These are phyloP conservation scores for Scaptomyza hsui DNA, from an alignment of 1,140 invertebrate genomes.

Conservation along the genomic window DNA sequence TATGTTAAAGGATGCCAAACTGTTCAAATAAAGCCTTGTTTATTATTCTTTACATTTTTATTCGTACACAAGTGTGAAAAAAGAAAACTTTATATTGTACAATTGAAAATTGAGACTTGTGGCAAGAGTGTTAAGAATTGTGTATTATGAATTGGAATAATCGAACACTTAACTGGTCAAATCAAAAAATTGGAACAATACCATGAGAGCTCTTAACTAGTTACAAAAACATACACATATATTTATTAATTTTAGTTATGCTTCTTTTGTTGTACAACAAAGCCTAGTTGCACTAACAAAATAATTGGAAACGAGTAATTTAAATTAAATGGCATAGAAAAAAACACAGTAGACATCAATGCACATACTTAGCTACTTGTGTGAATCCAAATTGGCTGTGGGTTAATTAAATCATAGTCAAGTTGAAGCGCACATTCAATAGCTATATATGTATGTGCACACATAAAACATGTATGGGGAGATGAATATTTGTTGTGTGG, in stretches of 20 bases:
- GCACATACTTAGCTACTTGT: background rate
- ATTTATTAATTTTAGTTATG: background rate
- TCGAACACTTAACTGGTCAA: background rate
- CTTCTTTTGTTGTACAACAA: conserved; percentile 2
- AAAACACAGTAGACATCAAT: conserved; percentile 1
- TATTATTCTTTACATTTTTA: no score
- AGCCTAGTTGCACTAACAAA: background rate
- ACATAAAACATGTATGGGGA: background rate
- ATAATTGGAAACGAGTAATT: conserved; percentile 18
- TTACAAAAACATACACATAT: conserved; percentile 2
- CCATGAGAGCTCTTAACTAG: background rate
- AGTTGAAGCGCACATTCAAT: conserved; percentile 56
- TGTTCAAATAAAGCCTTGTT: background rate
- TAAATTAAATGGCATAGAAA: background rate
- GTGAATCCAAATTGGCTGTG: conserved; percentile 19
- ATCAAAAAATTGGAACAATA: background rate
- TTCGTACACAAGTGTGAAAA: no score
- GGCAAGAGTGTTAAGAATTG: no score
- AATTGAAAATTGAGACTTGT: no score
- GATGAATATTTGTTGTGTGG: conserved; percentile 29
- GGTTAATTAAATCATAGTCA: conserved; percentile 69
- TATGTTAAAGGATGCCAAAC: no score
- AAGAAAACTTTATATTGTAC: no score
- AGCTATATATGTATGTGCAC: conserved; percentile 5
- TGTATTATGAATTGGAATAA: background rate